A percentile compares a stretch with the other conserved stretches of the same genome.
These are phyloP conservation scores for Acronicta aceris DNA, from an alignment of 2,888 invertebrate species.

Conservation along the genomic window DNA sequence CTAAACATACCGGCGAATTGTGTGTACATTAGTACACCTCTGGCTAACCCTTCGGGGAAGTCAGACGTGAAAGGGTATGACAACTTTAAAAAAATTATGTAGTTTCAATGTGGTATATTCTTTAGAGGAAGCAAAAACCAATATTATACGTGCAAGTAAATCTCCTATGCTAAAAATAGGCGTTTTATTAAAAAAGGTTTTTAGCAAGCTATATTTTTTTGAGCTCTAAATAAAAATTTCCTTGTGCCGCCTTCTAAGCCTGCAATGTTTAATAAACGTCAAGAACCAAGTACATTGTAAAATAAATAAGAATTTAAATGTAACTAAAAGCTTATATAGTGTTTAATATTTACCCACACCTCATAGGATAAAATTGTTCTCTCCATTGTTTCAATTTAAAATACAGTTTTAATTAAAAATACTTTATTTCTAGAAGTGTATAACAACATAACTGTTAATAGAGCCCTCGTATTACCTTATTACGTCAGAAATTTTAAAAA, in stretches of 20 bases:
- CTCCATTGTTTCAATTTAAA: slow-evolving; percentile 6
- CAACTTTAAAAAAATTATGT: too few relatives aligned
- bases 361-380: slow-evolving; percentile 5
- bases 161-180: too few relatives aligned
- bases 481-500: too few relatives aligned
- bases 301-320: slow-evolving; percentile 6
- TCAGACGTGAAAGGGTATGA: too few relatives aligned
- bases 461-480: too few relatives aligned
- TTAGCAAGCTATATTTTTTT: neutral
- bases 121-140: too few relatives aligned
- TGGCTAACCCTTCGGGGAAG: too few relatives aligned
- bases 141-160: too few relatives aligned
- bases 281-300: slow-evolving; percentile 5
- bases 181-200: neutral
- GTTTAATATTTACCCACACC: slow-evolving; percentile 17
- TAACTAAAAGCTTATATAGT: neutral
- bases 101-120: too few relatives aligned
- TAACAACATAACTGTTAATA: neutral
- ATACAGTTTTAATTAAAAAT: slow-evolving; percentile 43
- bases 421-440: neutral
- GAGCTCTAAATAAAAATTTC: neutral
- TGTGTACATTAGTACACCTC: too few relatives aligned
- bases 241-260: neutral
- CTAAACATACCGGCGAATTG: too few relatives aligned
- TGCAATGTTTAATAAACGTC: neutral